Evolutionary conservation across 2,113 vertebrate genomes (phyloP), one percentile per base, ranked within the genome.

Genomic region (Apodemus speciosus): DNA sequence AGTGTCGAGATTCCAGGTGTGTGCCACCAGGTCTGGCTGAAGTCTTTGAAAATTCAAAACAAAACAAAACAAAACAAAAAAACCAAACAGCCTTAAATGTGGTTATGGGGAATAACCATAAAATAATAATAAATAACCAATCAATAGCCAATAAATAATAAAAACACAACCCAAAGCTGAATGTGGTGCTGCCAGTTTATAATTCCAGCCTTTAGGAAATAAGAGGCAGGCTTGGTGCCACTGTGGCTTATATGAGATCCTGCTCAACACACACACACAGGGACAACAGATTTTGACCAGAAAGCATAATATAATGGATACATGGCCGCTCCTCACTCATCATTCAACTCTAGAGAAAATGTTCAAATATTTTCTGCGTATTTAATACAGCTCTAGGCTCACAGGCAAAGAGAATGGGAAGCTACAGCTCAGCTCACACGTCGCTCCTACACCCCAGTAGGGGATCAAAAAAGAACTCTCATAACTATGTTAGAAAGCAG

Each of bases 71-170:
- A 3, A 46, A 46, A 46, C 43, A 46, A 46, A 46, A 46, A 46
- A 46, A 46, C 43, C 43, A n/a, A n/a, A 60, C 32, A 91, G 53
- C 73, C 73, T 91, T 92, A 95, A 88, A 77, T 93, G 35, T 75
- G 69, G 56, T 79, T 53, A 89, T 7, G 81, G 60, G n/a, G 43
- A 77, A 14, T 35, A 66, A 35, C 64, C 64, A 15, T 66, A 66
- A 66, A 66, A 35, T 66, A 66, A 66, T 32, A 62, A 62, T 62
- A 62, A 27, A 27, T 62, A 66, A 66, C 30, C 35, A 66, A 66
- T 35, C 30, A 15, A 66, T 66, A 66, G 71, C 88, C 72, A 53
- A 73, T 72, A 93, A 91, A 71, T 60, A 87, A 87, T 96, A 85
- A 46, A 60, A 84, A 84, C 27, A 43, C 27, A 85, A 4, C 83